phyloP scores from a whole-genome alignment of 2,797 vertebrate species.

The Allobates femoralis region DNA sequence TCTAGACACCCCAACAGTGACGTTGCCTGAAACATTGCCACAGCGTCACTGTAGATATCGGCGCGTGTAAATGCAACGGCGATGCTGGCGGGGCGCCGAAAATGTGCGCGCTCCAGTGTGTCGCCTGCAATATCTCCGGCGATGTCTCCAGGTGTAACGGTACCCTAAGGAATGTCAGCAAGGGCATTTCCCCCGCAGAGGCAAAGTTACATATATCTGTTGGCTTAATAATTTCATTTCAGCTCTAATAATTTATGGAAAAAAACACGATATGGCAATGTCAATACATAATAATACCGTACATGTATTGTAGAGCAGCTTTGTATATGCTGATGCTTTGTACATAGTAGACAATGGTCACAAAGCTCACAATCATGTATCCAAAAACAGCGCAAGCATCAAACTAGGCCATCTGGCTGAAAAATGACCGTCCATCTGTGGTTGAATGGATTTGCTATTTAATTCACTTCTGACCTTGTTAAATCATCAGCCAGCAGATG shows the following conservation, averaged over 20 bases:
- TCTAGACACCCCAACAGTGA: no score
- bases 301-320: not conserved
- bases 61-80: no score
- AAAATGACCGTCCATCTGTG: not conserved
- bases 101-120: no score
- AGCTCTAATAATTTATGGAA: not conserved
- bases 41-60: no score
- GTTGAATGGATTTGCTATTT: not conserved
- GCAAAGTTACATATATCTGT: not conserved
- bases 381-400: not conserved
- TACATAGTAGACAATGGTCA: not conserved
- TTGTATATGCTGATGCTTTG: not conserved
- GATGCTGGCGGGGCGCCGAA: no score
- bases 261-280: not conserved
- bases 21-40: no score
- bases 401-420: slow-evolving; percentile 16
- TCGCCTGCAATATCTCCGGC: no score
- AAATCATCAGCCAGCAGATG: not conserved
- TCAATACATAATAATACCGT: not conserved
- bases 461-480: slow-evolving; percentile 23
- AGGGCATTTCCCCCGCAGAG: no score
- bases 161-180: no score
- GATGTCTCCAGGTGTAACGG: no score
- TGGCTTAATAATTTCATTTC: not conserved
- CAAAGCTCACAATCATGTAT: not conserved